Evolutionary conservation across 92 coral and sea anemone species (phyloP), one percentile per base, ranked within the genome.

Genomic region (Epizoanthus scotinus): DNA sequence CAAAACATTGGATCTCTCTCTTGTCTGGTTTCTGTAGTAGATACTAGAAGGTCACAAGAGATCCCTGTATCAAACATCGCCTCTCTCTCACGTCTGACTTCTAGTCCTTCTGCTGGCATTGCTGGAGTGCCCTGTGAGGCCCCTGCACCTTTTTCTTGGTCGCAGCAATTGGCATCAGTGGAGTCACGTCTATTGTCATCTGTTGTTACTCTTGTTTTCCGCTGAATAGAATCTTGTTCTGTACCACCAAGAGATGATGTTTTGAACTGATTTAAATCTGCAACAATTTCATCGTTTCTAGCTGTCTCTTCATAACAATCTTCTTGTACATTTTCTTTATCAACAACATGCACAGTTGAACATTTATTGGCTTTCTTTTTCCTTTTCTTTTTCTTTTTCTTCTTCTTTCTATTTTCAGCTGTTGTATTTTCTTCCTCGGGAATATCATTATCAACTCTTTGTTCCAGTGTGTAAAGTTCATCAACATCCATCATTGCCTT

Each of bases 401-500:
- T 86, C 53, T 90, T 91, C 82, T 91, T 83, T 63, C 82, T 88
- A 53, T 83, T 88, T 68, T 31, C 82, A 3, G 65, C 87, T 66
- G 62, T 24, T 29, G 22, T 9, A 18, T 42, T 73, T 34, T 78
- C 80, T 25, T 27, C 53, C 27, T 62, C 56, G 50, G 66, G 50
- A 6, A 52, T 44, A 57, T 83, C 86, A 29, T n/a, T 62, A n/a
- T 61, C 72, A 19, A 86, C 73, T 71, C 86, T 77, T 49, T 93
- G 92, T 77, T 95, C 98, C 40, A 93, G 67, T 7, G 98, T 89
- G 86, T 93, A 95, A 27, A 95, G 91, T 80, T 95, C 98, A 83
- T 95, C 98, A 12, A 95, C 98, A 66, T 95, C 98, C 86, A 91
- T 93, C 67, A 95, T 86, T 20, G 98, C 98, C 98, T 95, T 22